These are phyloP conservation scores for Ahaetulla prasina DNA, from an alignment of 2,113 vertebrate genomes.

Conservation along the genomic window DNA sequence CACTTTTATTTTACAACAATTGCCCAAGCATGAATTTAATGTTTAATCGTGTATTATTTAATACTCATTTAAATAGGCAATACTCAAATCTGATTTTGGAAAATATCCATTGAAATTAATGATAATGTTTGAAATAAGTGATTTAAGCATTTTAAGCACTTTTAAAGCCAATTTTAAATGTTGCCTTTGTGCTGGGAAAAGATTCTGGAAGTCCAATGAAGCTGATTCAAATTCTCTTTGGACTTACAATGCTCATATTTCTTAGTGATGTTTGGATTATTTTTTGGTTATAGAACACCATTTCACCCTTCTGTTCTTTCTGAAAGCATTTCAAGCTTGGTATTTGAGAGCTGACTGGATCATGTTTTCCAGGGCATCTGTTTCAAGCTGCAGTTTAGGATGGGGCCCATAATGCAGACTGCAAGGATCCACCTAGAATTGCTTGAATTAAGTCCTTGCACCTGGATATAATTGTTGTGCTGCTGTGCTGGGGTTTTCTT, in stretches of 20 bases:
- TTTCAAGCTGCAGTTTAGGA: slow-evolving; percentile 82
- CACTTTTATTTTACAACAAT: slow-evolving; percentile 13
- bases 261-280: slow-evolving; percentile 29
- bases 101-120: background rate
- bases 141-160: background rate
- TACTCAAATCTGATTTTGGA: background rate
- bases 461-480: slow-evolving; percentile 96
- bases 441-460: slow-evolving; percentile 98
- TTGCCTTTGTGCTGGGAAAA: slow-evolving; percentile 18
- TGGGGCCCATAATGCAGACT: slow-evolving; percentile 69
- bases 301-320: slow-evolving; percentile 10
- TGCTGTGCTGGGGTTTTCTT: slow-evolving; percentile 93
- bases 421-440: slow-evolving; percentile 92
- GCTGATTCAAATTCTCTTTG: slow-evolving; percentile 30
- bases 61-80: slow-evolving; percentile 6
- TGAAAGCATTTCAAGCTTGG: slow-evolving; percentile 52
- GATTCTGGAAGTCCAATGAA: slow-evolving; percentile 1
- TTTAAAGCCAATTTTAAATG: slow-evolving; percentile 10
- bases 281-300: slow-evolving; percentile 28
- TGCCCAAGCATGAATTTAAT: slow-evolving; percentile 6
- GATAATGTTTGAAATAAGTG: background rate
- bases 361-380: slow-evolving; percentile 86
- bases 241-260: slow-evolving; percentile 28
- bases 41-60: background rate
- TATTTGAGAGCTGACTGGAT: slow-evolving; percentile 71